Conservation (phyloP, 2,113 vertebrate species). For the Lontra canadensis region DNA sequence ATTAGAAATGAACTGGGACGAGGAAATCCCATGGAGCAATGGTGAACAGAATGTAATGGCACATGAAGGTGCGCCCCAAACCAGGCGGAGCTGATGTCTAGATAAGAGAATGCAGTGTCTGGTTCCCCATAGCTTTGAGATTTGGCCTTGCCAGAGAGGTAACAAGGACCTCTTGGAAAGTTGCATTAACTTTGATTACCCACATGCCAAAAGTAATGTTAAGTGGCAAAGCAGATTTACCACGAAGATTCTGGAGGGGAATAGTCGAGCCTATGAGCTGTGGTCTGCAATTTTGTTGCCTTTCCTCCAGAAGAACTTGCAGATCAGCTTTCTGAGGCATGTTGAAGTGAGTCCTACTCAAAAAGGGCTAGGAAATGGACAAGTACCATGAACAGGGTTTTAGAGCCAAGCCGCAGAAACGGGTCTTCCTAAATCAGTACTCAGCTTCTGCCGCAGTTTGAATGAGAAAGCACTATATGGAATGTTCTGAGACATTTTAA, state of each 20-base stretch:
- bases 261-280: neutral
- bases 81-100: neutral
- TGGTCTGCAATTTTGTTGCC: neutral
- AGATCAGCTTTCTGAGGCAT: neutral
- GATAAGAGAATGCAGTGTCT: neutral
- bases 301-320: neutral
- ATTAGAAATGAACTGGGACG: neutral
- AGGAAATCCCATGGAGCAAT: neutral
- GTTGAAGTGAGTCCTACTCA: neutral
- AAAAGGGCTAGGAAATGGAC: neutral
- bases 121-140: neutral
- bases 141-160: neutral
- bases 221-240: neutral
- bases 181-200: neutral
- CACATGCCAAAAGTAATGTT: neutral
- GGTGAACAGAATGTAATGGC: neutral
- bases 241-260: neutral
- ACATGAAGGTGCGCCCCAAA: neutral
- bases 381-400: neutral
- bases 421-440: neutral
- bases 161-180: slow-evolving; percentile 12
- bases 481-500: neutral
- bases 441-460: neutral
- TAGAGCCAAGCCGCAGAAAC: neutral
- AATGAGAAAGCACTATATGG: neutral